Percentiles rank a stretch among this genome's conserved stretches.
phyloP scores from a whole-genome alignment of 2,888 invertebrate species.

The Bhutanitis thaidina region DNA sequence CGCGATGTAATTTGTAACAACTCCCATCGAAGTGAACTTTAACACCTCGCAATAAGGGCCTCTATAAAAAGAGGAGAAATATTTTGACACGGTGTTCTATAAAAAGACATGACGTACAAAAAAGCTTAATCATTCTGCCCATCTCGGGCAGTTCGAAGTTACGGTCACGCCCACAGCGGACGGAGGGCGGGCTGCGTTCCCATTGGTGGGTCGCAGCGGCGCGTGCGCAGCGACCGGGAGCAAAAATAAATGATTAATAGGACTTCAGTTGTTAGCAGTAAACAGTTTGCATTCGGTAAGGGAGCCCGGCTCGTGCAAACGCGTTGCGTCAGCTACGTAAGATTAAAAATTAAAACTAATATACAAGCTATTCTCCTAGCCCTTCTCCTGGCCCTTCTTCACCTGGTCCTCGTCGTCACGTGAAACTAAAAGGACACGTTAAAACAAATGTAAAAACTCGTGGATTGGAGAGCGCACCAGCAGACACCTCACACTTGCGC shows the following conservation, averaged over 20 bases:
- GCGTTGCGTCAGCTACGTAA: no score
- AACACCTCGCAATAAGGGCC: not conserved
- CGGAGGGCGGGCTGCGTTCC: conserved; percentile 9
- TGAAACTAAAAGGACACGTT: no score
- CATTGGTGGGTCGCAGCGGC: conserved; percentile 24
- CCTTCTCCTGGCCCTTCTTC: no score
- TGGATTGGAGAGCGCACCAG: no score
- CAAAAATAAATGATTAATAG: conserved; percentile 8
- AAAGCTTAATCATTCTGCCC: conserved; percentile 11
- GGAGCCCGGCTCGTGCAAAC: no score
- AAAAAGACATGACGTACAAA: conserved; percentile 29
- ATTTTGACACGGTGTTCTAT: conserved; percentile 31
- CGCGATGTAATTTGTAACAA: not conserved
- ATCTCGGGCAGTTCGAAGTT: not conserved
- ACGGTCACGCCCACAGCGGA: conserved; percentile 25
- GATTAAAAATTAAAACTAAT: no score
- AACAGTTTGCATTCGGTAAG: conserved; percentile 14
- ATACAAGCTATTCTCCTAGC: no score
- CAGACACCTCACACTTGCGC: no score
- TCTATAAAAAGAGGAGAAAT: conserved; percentile 23
- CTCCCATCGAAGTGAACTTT: not conserved
- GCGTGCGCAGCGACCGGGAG: conserved; percentile 3
- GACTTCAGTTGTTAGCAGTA: conserved; percentile 26
- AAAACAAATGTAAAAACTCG: no score
- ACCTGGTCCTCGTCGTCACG: no score